Evolutionary conservation across 2,888 invertebrate genomes (phyloP).

Genomic region (Platyscelio sp.): DNA sequence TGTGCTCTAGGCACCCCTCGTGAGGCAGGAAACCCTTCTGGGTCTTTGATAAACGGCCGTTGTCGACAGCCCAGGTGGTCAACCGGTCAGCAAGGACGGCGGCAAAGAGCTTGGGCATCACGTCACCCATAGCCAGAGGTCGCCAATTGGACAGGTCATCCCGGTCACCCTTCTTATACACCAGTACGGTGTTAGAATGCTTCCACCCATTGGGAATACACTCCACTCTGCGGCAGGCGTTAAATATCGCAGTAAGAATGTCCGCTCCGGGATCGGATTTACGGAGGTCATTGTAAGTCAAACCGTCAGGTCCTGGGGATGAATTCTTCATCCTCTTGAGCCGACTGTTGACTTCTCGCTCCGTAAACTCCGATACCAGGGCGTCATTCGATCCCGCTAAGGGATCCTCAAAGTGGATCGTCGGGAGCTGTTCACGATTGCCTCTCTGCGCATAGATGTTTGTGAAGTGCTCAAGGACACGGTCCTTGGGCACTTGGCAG

Average conservation of each 20-base stretch:
- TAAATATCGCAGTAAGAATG: slow-evolving; percentile 64
- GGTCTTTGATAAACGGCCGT: slow-evolving; percentile 72
- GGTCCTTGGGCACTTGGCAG: too few species aligned
- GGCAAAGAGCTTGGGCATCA: slow-evolving; percentile 55
- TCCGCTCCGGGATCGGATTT: too few species aligned
- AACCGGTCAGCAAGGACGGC: slow-evolving; percentile 31
- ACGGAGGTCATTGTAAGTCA: too few species aligned
- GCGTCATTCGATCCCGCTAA: too few species aligned
- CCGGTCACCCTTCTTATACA: slow-evolving; percentile 56
- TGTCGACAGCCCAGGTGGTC: slow-evolving; percentile 65
- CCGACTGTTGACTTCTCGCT: too few species aligned
- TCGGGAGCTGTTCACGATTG: too few species aligned
- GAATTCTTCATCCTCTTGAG: too few species aligned
- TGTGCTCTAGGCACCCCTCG: slow-evolving; percentile 81
- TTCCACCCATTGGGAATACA: slow-evolving; percentile 63
- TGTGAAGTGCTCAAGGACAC: too few species aligned
- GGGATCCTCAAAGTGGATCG: too few species aligned
- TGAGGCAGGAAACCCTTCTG: slow-evolving; percentile 82
- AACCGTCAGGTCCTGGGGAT: too few species aligned
- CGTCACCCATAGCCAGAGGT: slow-evolving; percentile 75
- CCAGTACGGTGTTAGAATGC: slow-evolving; percentile 62
- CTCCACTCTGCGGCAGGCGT: slow-evolving; percentile 59
- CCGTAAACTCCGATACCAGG: too few species aligned
- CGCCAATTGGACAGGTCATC: slow-evolving; percentile 76
- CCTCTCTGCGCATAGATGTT: too few species aligned